Conservation (phyloP, 1,140 invertebrate genomes). For the Branchinecta lindahli region DNA sequence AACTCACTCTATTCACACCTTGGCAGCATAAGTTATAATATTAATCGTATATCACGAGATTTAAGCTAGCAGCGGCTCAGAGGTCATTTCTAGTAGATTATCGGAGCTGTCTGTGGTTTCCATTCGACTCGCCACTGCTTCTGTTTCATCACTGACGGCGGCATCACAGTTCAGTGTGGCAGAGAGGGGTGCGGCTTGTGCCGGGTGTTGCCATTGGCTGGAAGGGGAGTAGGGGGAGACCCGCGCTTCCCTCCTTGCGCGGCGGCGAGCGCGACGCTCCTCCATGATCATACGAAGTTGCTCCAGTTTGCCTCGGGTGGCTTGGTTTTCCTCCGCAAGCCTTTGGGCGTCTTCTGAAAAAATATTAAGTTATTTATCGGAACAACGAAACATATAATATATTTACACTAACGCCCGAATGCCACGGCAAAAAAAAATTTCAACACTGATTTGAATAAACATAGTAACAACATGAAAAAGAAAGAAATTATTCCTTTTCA, state of each 20-base stretch:
- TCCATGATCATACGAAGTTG: slow-evolving; percentile 72
- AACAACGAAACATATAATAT: background rate
- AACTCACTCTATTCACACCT: background rate
- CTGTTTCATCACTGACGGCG: slow-evolving; percentile 9
- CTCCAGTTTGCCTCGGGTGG: slow-evolving; percentile 67
- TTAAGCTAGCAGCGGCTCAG: background rate
- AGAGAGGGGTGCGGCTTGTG: background rate
- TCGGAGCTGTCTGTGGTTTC: slow-evolving; percentile 1
- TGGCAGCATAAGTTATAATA: background rate
- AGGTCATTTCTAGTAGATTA: background rate
- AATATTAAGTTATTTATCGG: slow-evolving; percentile 13
- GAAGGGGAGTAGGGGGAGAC: slow-evolving; percentile 45
- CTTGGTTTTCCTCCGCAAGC: slow-evolving; percentile 46
- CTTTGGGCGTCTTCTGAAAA: slow-evolving; percentile 19
- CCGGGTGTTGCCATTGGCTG: background rate
- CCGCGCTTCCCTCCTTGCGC: slow-evolving; percentile 54
- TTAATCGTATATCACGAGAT: background rate
- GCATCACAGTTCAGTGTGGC: slow-evolving; percentile 3
- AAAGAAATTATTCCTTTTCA: too few relatives aligned
- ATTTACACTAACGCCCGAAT: background rate
- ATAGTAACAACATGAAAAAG: background rate
- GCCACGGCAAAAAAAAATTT: background rate
- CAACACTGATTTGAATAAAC: too few relatives aligned
- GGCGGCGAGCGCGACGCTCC: slow-evolving; percentile 59
- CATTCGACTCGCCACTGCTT: background rate